Conservation (phyloP, 2,797 vertebrate genomes). For the Oreonectes daqikongensis region DNA sequence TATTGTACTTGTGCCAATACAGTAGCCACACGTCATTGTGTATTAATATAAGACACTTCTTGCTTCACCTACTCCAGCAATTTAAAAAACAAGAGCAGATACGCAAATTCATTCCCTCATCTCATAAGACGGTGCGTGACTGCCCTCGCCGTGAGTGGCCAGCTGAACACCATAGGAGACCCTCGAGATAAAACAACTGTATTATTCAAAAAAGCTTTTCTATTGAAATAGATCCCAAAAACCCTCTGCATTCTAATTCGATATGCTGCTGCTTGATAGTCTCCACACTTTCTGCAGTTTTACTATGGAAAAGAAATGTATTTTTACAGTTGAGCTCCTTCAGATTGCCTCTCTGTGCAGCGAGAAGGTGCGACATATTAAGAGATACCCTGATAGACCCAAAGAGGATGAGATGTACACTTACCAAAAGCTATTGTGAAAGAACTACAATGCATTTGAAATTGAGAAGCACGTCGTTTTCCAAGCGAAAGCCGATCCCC, state of each 20-base stretch:
- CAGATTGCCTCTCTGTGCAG: constrained; percentile 46
- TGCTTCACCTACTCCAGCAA: neutral
- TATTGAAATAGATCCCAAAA: neutral
- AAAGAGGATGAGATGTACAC: constrained; percentile 11
- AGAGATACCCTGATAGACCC: constrained; percentile 3
- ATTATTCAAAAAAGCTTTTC: constrained; percentile 23
- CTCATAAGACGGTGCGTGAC: neutral
- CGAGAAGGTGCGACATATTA: constrained; percentile 21
- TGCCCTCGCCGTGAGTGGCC: constrained; percentile 43
- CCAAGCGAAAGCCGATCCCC: constrained; percentile 49
- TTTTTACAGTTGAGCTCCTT: constrained; percentile 44
- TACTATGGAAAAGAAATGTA: constrained; percentile 46
- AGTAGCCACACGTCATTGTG: no score
- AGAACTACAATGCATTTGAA: constrained; percentile 29
- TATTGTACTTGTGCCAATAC: no score
- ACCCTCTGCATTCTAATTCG: constrained; percentile 52
- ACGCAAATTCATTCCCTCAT: neutral
- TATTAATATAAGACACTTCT: neutral
- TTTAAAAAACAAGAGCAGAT: constrained; percentile 14
- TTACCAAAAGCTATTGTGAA: constrained; percentile 29
- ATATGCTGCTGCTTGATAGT: constrained; percentile 23
- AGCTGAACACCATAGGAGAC: constrained; percentile 23
- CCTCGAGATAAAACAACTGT: neutral
- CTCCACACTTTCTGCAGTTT: constrained; percentile 41
- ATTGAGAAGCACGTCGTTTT: constrained; percentile 46